These are phyloP conservation scores for Halictus quadricinctus DNA, from an alignment of 2,888 invertebrate genomes.

Conservation along the genomic window DNA sequence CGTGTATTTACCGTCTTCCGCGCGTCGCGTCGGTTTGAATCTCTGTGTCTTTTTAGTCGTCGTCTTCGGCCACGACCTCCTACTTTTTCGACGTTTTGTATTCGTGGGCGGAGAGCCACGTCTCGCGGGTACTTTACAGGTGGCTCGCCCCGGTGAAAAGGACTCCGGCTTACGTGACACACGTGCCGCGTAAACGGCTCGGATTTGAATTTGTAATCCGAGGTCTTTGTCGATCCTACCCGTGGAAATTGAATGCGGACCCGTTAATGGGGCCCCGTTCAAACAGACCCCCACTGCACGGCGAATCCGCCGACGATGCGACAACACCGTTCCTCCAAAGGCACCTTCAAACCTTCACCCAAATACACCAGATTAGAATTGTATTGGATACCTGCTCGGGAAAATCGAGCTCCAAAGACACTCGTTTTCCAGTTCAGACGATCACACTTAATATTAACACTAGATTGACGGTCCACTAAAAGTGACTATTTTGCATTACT, in stretches of 20 bases:
- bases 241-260: constrained; percentile 75
- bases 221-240: constrained; percentile 73
- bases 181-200: constrained; percentile 66
- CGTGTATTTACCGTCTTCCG: background rate
- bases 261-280: constrained; percentile 72
- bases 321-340: background rate
- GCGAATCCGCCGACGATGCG: background rate
- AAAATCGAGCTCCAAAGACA: no score
- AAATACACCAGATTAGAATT: background rate
- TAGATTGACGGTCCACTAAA: no score
- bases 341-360: background rate
- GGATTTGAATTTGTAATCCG: constrained; percentile 78
- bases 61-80: background rate
- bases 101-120: constrained; percentile 30
- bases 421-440: no score
- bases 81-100: constrained; percentile 14
- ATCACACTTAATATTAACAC: no score
- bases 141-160: constrained; percentile 59
- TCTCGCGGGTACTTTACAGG: constrained; percentile 56
- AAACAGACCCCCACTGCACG: background rate
- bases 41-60: background rate
- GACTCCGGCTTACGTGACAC: constrained; percentile 72
- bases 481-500: no score
- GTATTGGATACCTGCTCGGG: background rate
- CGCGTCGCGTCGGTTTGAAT: background rate